Base-by-base conservation (phyloP, 2,113 vertebrate species). In the Cariama cristata region DNA sequence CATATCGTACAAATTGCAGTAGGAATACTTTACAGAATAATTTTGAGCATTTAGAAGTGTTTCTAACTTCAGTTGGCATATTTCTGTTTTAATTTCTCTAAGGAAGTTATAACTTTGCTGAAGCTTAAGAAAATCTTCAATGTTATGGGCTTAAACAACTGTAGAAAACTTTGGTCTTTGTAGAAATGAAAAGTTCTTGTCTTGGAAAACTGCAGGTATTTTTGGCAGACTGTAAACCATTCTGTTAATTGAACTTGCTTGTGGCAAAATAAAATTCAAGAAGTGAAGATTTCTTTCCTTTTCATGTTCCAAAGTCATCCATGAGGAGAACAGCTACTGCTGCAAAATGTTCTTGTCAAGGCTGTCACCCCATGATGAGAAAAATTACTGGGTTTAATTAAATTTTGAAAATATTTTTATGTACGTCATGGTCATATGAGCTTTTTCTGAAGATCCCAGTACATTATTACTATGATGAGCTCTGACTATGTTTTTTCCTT, bases 281-380 rank as follows among this genome's bases (percentile, higher is more conserved):
- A 81, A 85, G 38, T 32, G 7, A 64, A 86, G 10, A 6, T 44
- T 90, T 75, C 16, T 81, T 88, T 89, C 52, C 23, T 80, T 91
- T 81, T 42, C 5, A 0, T 56, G 5, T 82, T 93, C 74, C 53
- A 7, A 26, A 91, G 50, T 83, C 17, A 82, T 55, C 27, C 14
- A 28, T 56, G 28, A 75, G n/a, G 64, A 93, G 22, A 76, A 44
- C 7, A 89, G 52, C 23, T 90, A 52, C 64, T 74, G 63, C 45
- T 90, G 32, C 63, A 82, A 68, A 75, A 79, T 47, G 17, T 68
- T 87, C 26, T 68, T 83, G 27, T 88, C 77, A 64, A 76, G 74
- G 10, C 30, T 85, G 33, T 90, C 23, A 33, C 33, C 9, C 40
- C 20, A 12, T 2, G 2, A 77, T 50, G 44, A 72, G 56, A 67